phyloP scores from a whole-genome alignment of 2,888 invertebrate genomes.

The Bembecia ichneumoniformis region DNA sequence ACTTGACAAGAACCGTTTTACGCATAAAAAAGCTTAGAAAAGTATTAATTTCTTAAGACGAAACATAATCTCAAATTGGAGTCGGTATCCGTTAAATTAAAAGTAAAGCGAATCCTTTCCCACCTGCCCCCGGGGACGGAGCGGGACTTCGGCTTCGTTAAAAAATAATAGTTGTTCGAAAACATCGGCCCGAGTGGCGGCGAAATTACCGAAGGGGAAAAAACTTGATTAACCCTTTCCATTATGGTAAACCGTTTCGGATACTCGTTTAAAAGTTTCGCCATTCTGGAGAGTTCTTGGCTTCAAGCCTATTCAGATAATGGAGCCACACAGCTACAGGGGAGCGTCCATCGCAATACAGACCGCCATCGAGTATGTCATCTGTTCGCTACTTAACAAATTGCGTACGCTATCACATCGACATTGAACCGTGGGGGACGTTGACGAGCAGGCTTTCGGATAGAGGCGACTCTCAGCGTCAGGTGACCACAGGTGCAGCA shows the following conservation, averaged over 20 bases:
- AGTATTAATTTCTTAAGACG: background rate
- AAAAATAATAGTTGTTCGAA: conserved; percentile 11
- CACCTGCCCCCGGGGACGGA: conserved; percentile 1
- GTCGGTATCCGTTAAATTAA: conserved; percentile 1
- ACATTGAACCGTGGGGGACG: too few relatives aligned
- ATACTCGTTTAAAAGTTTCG: conserved; percentile 13
- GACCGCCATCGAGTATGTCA: too few relatives aligned
- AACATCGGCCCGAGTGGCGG: conserved; percentile 4
- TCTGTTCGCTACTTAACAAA: too few relatives aligned
- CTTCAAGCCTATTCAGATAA: background rate
- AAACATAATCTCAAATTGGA: background rate
- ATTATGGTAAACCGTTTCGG: conserved; percentile 7
- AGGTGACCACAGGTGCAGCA: too few relatives aligned
- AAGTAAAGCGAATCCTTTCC: conserved; percentile 4
- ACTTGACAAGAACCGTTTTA: background rate
- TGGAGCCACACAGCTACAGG: background rate
- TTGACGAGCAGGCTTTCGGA: too few relatives aligned
- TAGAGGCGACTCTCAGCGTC: too few relatives aligned
- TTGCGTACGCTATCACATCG: too few relatives aligned
- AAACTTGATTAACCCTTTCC: conserved; percentile 10
- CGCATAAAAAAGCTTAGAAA: background rate
- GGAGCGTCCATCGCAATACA: too few relatives aligned
- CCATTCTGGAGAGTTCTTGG: conserved; percentile 3
- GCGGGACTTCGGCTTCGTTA: conserved; percentile 6
- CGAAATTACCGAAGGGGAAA: conserved; percentile 1